Conservation (phyloP, 2,113 vertebrate genomes). For the Sebastes schlegelii region DNA sequence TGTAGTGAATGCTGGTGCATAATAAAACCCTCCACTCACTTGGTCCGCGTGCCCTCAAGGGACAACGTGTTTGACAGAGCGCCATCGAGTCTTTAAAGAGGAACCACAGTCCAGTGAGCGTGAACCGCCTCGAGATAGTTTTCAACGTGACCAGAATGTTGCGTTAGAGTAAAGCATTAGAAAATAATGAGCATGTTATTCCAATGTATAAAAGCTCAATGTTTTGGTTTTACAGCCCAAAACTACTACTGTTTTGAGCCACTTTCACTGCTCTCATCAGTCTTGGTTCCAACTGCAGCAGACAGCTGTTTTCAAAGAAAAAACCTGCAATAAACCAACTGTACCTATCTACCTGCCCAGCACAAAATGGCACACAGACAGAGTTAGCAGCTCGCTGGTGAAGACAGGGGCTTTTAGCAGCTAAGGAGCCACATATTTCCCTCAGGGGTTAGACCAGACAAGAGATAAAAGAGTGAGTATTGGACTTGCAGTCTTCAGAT, state of each 20-base stretch:
- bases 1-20: background rate
- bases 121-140: background rate
- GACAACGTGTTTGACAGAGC: conserved; percentile 20
- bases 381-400: background rate
- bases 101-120: conserved; percentile 12
- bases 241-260: background rate
- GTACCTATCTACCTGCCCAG: background rate
- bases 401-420: background rate
- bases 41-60: conserved; percentile 1
- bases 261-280: background rate
- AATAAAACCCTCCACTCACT: conserved; percentile 3
- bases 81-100: conserved; percentile 29
- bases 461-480: conserved; percentile 3
- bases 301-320: background rate
- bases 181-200: conserved; percentile 1
- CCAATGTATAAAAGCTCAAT: background rate
- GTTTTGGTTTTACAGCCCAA: background rate
- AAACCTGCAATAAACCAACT: background rate
- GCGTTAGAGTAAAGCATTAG: background rate
- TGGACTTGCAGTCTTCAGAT: background rate
- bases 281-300: background rate
- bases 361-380: background rate
- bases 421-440: background rate
- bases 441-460: background rate
- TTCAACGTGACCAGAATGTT: background rate